phyloP scores from a whole-genome alignment of 2,888 invertebrate genomes.

The Chalcis sispes region DNA sequence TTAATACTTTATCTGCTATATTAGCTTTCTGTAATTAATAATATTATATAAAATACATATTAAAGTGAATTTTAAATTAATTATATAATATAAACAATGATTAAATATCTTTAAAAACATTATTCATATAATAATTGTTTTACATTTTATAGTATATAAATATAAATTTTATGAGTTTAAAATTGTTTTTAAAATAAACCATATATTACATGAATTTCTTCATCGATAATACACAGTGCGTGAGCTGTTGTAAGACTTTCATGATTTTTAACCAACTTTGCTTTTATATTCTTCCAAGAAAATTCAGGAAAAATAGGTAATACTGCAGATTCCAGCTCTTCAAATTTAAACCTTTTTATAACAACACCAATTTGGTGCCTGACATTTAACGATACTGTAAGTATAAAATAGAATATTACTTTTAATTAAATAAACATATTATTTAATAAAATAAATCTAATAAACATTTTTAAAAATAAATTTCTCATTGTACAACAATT shows the following conservation, averaged over 20 bases:
- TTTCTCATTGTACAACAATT: no score
- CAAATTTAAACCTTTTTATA: conserved; percentile 66
- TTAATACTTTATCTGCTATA: conserved; percentile 59
- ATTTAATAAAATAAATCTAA: no score
- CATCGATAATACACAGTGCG: conserved; percentile 62
- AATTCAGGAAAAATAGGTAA: conserved; percentile 68
- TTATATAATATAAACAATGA: no score
- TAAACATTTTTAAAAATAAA: no score
- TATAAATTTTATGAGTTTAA: not conserved
- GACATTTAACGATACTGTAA: conserved; percentile 21
- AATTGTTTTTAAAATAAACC: not conserved
- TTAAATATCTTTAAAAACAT: no score
- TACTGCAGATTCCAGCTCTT: conserved; percentile 67
- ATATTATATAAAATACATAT: conserved; percentile 16
- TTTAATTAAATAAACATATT: no score
- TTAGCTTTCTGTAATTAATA: conserved; percentile 60
- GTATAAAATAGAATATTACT: no score
- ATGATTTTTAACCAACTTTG: conserved; percentile 63
- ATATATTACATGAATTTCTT: conserved; percentile 62
- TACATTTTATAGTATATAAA: not conserved
- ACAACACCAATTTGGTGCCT: conserved; percentile 19
- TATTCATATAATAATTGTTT: no score
- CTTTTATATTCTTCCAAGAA: conserved; percentile 64
- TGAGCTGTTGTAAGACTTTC: conserved; percentile 62
- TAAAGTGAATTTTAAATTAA: no score